Evolutionary conservation across 2,797 vertebrate genomes (phyloP), one percentile per base, ranked within the genome.

Genomic region (Falco peregrinus): DNA sequence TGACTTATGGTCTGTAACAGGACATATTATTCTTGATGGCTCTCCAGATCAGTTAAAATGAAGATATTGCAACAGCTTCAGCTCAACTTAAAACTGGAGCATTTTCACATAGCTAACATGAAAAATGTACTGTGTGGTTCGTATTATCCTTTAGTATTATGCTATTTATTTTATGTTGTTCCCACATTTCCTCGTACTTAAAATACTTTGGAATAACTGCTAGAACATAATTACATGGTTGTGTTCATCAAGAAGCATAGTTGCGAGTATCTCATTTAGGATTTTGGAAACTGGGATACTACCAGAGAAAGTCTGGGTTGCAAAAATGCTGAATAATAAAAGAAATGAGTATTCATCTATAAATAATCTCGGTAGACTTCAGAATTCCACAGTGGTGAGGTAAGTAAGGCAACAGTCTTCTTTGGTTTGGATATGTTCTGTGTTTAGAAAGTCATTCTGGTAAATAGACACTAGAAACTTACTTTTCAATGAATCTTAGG

Each of bases 291-390:
- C 2, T 85, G 31, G 48, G 48, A 28, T 77, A 2, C 15, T 48
- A 67, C 16, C 17, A 83, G 45, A 25, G 4, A 77, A n/a, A 14
- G 2, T 31, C 18, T 64, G 60, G 64, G 33, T 60, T 68, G 45
- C 45, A 87, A 75, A 94, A 87, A 75, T 76, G 86, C 74, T 95
- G 89, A 90, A 73, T 82, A 87, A 85, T 68, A 80, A 56, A 63
- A 60, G 90, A 91, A 67, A 68, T 4, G 5, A 71, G 17, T 56
- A 53, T 64, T 91, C 5, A 7, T 24, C 41, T 74, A 53, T 81
- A 91, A 80, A 53, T 70, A 75, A 53, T 41, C 37, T 64, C 0
- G 0, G 2, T 21, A 69, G 61, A 39, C 35, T 91, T 71, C 28
- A 47, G 57, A 74, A 75, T 88, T 91, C 76, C 71, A 37, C n/a